phyloP scores from a whole-genome alignment of 2,113 vertebrate genomes.

The Amphiprion ocellaris region DNA sequence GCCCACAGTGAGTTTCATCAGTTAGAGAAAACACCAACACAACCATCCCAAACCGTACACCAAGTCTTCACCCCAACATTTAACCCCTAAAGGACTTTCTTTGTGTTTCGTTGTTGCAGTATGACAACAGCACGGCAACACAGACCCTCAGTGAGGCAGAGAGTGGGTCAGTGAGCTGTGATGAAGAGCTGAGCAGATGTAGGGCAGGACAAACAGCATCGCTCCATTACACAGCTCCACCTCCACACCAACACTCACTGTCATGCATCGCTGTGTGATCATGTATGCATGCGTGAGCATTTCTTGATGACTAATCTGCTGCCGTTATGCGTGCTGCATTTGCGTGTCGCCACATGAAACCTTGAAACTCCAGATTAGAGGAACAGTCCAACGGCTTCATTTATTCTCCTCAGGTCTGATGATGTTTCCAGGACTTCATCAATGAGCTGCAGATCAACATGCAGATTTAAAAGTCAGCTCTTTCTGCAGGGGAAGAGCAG shows the following conservation, averaged over 20 bases:
- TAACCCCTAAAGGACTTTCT: no score
- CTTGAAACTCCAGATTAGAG: slow-evolving; percentile 26
- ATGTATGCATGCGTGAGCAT: slow-evolving; percentile 61
- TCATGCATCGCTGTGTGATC: slow-evolving; percentile 9
- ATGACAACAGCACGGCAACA: background rate
- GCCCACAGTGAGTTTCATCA: no score
- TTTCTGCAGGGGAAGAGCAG: background rate
- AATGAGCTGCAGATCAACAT: background rate
- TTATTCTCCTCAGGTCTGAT: background rate
- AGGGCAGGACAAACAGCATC: slow-evolving; percentile 56
- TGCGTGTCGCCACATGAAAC: background rate
- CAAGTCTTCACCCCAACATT: no score
- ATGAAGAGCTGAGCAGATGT: slow-evolving; percentile 58
- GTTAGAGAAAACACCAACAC: no score
- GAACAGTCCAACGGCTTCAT: background rate
- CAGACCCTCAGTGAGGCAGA: background rate
- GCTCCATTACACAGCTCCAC: slow-evolving; percentile 53
- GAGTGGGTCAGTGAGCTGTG: slow-evolving; percentile 36
- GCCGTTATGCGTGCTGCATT: slow-evolving; percentile 8
- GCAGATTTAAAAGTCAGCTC: background rate
- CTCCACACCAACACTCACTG: background rate
- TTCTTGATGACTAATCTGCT: slow-evolving; percentile 61
- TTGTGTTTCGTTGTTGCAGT: no score
- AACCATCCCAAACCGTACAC: no score
- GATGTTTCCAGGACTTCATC: background rate